These are phyloP conservation scores for Asarcornis scutulata DNA, from an alignment of 2,113 vertebrate species.

Conservation along the genomic window DNA sequence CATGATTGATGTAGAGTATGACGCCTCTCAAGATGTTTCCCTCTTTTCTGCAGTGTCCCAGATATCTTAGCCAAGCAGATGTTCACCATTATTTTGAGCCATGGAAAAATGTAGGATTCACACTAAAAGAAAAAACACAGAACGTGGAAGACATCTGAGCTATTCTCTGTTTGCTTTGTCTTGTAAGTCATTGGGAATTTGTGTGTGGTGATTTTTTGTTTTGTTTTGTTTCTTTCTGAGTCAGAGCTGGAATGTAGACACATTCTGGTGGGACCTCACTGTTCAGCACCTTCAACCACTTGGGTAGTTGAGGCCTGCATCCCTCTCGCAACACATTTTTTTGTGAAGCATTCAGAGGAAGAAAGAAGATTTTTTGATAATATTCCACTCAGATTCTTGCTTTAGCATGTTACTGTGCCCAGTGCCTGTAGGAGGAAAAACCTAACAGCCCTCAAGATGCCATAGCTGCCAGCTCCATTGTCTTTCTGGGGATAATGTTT, in stretches of 20 bases:
- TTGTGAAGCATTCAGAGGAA: neutral
- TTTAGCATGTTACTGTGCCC: neutral
- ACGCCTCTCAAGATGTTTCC: slow-evolving; percentile 52
- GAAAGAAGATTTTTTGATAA: neutral
- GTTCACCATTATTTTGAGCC: slow-evolving; percentile 53
- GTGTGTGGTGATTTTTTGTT: neutral
- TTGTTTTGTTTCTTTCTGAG: slow-evolving; percentile 17
- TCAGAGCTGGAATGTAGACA: slow-evolving; percentile 31
- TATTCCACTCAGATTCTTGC: neutral
- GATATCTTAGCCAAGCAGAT: slow-evolving; percentile 65
- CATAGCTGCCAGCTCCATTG: accelerated
- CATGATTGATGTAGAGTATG: slow-evolving; percentile 29
- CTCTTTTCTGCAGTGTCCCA: slow-evolving; percentile 23
- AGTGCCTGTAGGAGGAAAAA: neutral
- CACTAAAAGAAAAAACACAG: slow-evolving; percentile 4
- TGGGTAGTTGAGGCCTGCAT: accelerated
- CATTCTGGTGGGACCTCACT: neutral
- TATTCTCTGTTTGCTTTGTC: slow-evolving; percentile 30
- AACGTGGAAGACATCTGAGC: slow-evolving; percentile 28
- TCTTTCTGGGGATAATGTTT: neutral
- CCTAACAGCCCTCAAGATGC: neutral
- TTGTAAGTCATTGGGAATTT: slow-evolving; percentile 31
- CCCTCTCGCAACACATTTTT: neutral
- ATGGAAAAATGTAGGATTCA: slow-evolving; percentile 38
- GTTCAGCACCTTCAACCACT: neutral